phyloP scores from a whole-genome alignment of 2,888 invertebrate genomes.

The Miltochrista miniata region DNA sequence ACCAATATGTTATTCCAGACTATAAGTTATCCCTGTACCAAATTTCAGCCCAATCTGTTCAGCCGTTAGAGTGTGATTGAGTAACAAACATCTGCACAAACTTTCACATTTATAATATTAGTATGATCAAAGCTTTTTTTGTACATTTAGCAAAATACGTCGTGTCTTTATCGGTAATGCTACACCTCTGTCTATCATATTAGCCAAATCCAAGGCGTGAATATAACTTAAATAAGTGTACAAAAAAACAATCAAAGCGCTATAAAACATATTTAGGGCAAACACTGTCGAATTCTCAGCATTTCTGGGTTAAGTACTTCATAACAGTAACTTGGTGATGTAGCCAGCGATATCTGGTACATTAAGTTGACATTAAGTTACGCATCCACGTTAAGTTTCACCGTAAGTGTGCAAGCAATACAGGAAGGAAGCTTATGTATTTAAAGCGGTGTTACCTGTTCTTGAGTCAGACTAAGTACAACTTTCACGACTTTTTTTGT shows the following conservation, averaged over 20 bases:
- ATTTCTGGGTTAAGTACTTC: slow-evolving; percentile 24
- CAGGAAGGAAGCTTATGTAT: slow-evolving; percentile 27
- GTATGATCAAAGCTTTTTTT: too few species aligned
- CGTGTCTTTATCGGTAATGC: too few species aligned
- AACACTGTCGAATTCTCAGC: slow-evolving; percentile 22
- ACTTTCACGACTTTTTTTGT: background rate
- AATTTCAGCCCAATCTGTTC: too few species aligned
- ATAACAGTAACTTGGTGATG: slow-evolving; percentile 29
- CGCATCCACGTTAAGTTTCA: slow-evolving; percentile 1
- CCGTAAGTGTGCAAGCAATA: slow-evolving; percentile 8
- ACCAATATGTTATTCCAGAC: too few species aligned
- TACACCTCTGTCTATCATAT: background rate
- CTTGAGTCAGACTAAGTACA: background rate
- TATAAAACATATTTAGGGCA: slow-evolving; percentile 23
- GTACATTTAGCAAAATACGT: too few species aligned
- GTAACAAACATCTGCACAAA: too few species aligned
- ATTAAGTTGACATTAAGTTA: slow-evolving; percentile 26
- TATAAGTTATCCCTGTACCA: too few species aligned
- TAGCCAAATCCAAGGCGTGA: background rate
- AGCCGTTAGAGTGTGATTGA: too few species aligned
- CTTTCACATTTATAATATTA: too few species aligned
- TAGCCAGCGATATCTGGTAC: slow-evolving; percentile 20
- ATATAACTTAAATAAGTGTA: too few species aligned
- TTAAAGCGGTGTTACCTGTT: background rate
- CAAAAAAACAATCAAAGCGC: background rate